phyloP scores from a whole-genome alignment of 2,888 invertebrate species.

The Andrena hattorfiana region DNA sequence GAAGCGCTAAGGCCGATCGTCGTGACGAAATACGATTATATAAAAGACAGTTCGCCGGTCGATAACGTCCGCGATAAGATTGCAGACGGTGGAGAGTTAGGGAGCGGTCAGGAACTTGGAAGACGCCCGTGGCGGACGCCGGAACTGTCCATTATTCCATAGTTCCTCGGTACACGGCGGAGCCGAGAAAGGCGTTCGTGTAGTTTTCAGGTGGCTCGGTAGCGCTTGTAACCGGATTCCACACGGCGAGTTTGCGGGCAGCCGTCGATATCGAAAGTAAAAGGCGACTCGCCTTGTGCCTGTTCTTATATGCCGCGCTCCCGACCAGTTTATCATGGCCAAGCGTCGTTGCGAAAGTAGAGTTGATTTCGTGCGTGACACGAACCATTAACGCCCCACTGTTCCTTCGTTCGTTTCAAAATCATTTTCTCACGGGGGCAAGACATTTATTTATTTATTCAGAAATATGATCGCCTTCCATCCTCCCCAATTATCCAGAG shows the following conservation, averaged over 20 bases:
- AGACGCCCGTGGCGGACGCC: neutral
- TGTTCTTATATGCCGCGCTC: constrained; percentile 67
- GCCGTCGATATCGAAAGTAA: constrained; percentile 80
- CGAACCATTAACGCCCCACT: constrained; percentile 9
- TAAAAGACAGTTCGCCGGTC: neutral
- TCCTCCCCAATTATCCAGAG: no score
- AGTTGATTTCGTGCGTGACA: constrained; percentile 30
- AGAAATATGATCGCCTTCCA: no score
- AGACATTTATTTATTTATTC: no score
- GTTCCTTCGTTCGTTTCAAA: constrained; percentile 15
- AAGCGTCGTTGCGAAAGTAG: constrained; percentile 48
- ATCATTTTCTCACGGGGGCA: neutral
- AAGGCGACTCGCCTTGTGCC: constrained; percentile 82
- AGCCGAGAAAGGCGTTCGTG: constrained; percentile 23
- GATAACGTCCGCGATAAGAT: neutral
- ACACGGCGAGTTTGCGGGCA: constrained; percentile 28
- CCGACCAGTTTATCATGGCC: constrained; percentile 64
- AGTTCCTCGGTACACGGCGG: neutral
- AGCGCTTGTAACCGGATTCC: constrained; percentile 60
- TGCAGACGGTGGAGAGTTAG: neutral
- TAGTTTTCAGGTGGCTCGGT: constrained; percentile 31
- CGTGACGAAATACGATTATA: neutral
- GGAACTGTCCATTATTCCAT: constrained; percentile 14
- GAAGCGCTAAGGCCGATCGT: neutral
- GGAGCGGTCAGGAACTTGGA: neutral